phyloP scores from a whole-genome alignment of 2,797 vertebrate species.

The Notolabrus celidotus region DNA sequence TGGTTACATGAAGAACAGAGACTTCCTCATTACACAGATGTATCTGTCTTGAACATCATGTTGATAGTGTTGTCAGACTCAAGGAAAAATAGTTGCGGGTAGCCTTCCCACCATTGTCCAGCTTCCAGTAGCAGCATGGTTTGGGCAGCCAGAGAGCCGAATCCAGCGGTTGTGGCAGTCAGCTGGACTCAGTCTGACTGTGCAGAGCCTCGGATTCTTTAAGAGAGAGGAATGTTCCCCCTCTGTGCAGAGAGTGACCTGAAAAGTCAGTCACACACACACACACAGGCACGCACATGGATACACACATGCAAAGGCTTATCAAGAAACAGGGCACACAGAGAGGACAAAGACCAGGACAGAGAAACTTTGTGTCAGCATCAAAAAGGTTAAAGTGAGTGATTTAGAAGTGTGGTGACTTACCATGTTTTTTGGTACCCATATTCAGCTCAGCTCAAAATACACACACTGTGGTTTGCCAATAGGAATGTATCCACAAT shows the following conservation, averaged over 20 bases:
- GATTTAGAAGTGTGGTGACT: neutral
- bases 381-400: slow-evolving; percentile 3
- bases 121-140: slow-evolving; percentile 49
- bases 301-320: neutral
- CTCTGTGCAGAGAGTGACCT: slow-evolving; percentile 48
- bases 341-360: slow-evolving; percentile 3
- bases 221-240: slow-evolving; percentile 71
- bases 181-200: slow-evolving; percentile 45
- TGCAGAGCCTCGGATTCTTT: slow-evolving; percentile 46
- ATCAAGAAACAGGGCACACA: neutral
- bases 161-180: slow-evolving; percentile 59
- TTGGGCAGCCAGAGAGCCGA: slow-evolving; percentile 50
- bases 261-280: slow-evolving; percentile 43
- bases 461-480: neutral
- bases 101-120: slow-evolving; percentile 66
- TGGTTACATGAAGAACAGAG: neutral
- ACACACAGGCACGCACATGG: neutral
- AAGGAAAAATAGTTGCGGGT: slow-evolving; percentile 66
- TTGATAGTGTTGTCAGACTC: slow-evolving; percentile 32
- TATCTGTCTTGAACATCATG: neutral
- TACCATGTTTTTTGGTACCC: neutral
- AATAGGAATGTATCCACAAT: neutral
- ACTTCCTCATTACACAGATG: neutral
- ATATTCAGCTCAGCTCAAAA: neutral
- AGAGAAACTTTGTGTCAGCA: slow-evolving; percentile 15